Evolutionary conservation across 2,113 vertebrate genomes (phyloP).

Genomic region (Balaenoptera acutorostrata): DNA sequence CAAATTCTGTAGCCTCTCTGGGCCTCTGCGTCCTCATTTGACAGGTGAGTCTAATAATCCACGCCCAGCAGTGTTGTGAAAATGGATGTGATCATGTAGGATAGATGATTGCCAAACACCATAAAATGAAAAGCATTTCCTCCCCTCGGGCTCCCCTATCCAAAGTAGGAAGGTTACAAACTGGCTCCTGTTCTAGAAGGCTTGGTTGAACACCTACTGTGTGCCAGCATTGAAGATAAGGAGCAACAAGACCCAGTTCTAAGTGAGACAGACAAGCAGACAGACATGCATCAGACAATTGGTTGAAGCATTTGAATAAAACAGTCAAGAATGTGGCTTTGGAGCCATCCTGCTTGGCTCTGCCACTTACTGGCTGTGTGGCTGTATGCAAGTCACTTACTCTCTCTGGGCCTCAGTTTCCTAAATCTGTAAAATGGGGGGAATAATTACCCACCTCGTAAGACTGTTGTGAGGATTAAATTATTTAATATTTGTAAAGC

Average conservation of each 20-base stretch:
- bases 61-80: not conserved
- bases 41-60: not conserved
- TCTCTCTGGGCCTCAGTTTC: not conserved
- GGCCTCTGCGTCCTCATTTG: not conserved
- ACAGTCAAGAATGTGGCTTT: not conserved
- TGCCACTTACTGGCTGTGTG: not conserved
- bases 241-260: not conserved
- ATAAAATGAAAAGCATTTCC: not conserved
- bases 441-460: not conserved
- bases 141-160: not conserved
- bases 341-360: not conserved
- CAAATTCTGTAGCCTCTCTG: not conserved
- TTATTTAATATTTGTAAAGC: not conserved
- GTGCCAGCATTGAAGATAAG: not conserved
- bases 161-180: not conserved
- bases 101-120: not conserved
- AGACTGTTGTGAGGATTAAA: not conserved
- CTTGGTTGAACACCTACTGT: not conserved
- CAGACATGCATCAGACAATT: accelerated
- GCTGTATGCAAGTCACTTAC: not conserved
- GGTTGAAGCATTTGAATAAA: too few relatives aligned
- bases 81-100: not conserved
- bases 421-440: not conserved
- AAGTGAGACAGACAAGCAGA: not conserved
- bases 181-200: not conserved